These are phyloP conservation scores for Amphiprion ocellaris DNA, from an alignment of 2,113 vertebrate genomes.

Conservation along the genomic window DNA sequence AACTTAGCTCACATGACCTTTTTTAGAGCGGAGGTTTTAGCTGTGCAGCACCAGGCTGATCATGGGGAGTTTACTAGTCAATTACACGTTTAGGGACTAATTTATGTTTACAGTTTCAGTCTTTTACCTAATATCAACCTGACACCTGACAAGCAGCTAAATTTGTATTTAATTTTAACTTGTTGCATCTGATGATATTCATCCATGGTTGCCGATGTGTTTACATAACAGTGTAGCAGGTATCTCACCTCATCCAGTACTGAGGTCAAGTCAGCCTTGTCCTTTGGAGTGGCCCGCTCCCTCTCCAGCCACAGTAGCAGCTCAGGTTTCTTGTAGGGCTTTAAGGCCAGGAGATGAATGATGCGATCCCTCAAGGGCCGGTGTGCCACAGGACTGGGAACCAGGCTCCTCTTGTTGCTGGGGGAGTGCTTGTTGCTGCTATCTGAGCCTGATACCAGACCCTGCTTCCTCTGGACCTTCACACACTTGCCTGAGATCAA, in stretches of 20 bases:
- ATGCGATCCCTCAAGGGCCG: conserved; percentile 81
- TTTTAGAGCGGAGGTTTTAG: conserved; percentile 16
- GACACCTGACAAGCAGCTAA: background rate
- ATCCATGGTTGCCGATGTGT: conserved; percentile 12
- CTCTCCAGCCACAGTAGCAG: conserved; percentile 83
- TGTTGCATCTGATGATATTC: conserved; percentile 3
- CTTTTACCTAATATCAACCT: background rate
- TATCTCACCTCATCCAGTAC: conserved; percentile 85
- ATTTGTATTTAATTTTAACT: conserved; percentile 1
- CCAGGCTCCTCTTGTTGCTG: conserved; percentile 79
- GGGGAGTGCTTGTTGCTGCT: conserved; percentile 83
- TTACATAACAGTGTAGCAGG: conserved; percentile 21
- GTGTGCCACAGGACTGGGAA: conserved; percentile 73
- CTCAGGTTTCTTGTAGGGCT: conserved; percentile 84
- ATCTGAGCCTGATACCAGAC: conserved; percentile 63
- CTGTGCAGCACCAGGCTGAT: conserved; percentile 1
- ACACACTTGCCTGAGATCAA: conserved; percentile 82
- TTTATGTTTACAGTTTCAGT: conserved; percentile 14
- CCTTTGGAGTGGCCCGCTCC: conserved; percentile 76
- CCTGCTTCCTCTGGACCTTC: conserved; percentile 79
- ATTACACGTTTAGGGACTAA: background rate
- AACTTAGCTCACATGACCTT: conserved; percentile 48
- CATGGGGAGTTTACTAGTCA: conserved; percentile 4
- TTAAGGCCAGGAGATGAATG: conserved; percentile 84
- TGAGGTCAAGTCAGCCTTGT: conserved; percentile 79